Base-by-base conservation (phyloP, 2,888 invertebrate species). In the Drosophila ustulata region DNA sequence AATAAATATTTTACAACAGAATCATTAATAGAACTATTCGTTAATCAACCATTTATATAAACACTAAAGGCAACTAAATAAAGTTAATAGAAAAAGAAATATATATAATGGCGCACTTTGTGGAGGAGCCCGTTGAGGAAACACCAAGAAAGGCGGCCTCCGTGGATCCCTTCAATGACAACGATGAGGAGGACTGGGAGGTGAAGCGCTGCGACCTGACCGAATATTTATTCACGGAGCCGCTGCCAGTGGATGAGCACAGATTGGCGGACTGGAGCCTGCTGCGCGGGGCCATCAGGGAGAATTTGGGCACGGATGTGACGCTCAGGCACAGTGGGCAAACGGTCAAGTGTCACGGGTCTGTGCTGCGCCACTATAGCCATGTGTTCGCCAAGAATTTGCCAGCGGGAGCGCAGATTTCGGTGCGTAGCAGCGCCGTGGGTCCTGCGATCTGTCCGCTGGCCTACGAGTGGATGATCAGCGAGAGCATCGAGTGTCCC, bases 321-420 rank as follows among this genome's bases (percentile, higher is more conserved):
- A 6, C 32, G 2, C 0, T 55, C 0, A 3, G 43, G 3, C 25
- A 34, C 0, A 5, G 4, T 18, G 2, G 18, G 18, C 18, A n/a
- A 1, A n/a, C 18, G 13, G 5, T 55, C 3, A 41, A 41, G 18
- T 41, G 45, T 25, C 55, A 55, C 13, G 32, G 32, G 0, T 8
- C 11, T 2, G 13, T 45, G n/a, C 2, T 45, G 25, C 43, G 55
- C 1, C 8, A 25, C 8, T 8, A 55, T 4, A 32, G 18, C 3
- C 13, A 45, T 3, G 0, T 45, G 3, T 13, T 55, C 0, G 0
- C 0, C 5, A 0, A 1, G 0, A 0, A 2, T 5, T 4, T 45
- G 8, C 25, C 9, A 3, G 34, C 55, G 2, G 45, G 55, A n/a
- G 3, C 30, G n/a, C n/a, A 25, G 9, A 5, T 55, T n/a, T 4